phyloP scores from a whole-genome alignment of 2,797 vertebrate genomes.

The Poecilia gillii region DNA sequence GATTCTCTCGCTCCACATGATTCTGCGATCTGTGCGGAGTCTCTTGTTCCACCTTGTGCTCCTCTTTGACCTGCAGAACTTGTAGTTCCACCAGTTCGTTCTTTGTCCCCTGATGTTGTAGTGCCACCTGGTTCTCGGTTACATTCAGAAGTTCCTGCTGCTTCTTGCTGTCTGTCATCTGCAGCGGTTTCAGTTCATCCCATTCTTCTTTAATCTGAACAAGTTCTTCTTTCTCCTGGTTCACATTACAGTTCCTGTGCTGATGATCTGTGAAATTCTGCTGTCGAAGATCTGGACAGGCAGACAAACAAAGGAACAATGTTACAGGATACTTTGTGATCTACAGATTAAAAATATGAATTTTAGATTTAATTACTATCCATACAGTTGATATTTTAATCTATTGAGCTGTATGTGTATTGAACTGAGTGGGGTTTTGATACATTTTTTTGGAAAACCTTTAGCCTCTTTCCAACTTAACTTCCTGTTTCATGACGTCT shows the following conservation, averaged over 20 bases:
- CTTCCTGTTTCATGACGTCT: too few relatives aligned
- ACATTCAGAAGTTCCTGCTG: not conserved
- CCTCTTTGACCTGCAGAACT: not conserved
- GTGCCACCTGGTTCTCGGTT: not conserved
- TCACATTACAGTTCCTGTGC: not conserved
- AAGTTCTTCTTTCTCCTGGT: not conserved
- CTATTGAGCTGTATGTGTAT: too few relatives aligned
- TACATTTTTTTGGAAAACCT: too few relatives aligned
- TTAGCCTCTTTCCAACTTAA: too few relatives aligned
- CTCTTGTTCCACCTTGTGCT: not conserved
- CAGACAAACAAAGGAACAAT: not conserved
- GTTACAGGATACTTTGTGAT: not conserved
- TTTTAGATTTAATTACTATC: not conserved
- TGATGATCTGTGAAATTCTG: slow-evolving; percentile 1
- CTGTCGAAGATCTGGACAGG: not conserved
- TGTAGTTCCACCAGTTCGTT: not conserved
- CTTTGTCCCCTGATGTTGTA: not conserved
- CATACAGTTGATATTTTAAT: too few relatives aligned
- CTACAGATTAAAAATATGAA: not conserved
- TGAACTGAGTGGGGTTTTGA: too few relatives aligned
- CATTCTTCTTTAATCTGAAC: not conserved
- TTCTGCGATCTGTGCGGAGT: not conserved
- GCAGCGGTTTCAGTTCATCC: not conserved
- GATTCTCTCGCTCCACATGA: not conserved
- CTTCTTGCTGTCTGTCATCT: not conserved